These are phyloP conservation scores for Exaiptasia diaphana DNA, from an alignment of 64 coral and sea anemone genomes.

Conservation along the genomic window DNA sequence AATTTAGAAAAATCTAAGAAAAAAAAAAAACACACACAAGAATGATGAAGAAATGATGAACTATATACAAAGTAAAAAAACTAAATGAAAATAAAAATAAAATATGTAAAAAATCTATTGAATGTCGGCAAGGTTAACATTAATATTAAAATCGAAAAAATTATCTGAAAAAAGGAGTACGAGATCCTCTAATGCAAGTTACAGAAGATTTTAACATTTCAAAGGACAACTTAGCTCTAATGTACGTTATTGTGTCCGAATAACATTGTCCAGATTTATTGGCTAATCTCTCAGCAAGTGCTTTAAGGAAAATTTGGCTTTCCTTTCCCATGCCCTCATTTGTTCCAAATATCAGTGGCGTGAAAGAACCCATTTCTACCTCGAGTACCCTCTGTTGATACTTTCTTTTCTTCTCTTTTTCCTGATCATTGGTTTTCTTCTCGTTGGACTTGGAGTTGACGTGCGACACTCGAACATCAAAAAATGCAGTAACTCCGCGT, in stretches of 20 bases:
- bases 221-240: neutral
- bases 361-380: slow-evolving; percentile 48
- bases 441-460: slow-evolving; percentile 76
- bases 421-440: slow-evolving; percentile 61
- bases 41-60: no score
- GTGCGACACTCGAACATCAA: slow-evolving; percentile 79
- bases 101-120: neutral
- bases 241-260: neutral
- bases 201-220: neutral
- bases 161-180: neutral
- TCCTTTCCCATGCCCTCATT: slow-evolving; percentile 17
- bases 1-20: no score
- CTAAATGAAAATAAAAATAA: no score
- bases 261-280: neutral
- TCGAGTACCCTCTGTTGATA: slow-evolving; percentile 37
- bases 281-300: neutral
- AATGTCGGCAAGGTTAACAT: neutral
- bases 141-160: neutral
- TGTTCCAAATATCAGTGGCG: slow-evolving; percentile 29
- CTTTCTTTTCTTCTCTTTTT: slow-evolving; percentile 72
- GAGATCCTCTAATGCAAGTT: neutral
- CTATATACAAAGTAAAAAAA: no score
- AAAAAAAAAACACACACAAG: no score
- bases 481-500: slow-evolving; percentile 71
- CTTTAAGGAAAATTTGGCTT: neutral